Evolutionary conservation across 2,888 invertebrate species (phyloP).

Genomic region (Agonopterix arenella): DNA sequence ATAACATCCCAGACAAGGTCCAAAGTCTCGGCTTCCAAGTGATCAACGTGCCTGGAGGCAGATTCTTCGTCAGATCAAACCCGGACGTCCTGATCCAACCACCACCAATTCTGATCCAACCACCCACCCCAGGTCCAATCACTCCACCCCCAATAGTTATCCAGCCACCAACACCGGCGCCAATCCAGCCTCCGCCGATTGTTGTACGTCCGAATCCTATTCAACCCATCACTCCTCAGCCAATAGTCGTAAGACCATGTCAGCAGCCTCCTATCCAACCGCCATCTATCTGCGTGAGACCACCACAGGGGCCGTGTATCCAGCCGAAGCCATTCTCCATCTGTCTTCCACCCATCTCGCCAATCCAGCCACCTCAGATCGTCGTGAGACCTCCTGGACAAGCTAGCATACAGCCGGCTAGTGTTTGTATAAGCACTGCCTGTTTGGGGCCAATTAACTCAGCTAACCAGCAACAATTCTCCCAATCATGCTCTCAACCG

Average conservation of each 20-base stretch:
- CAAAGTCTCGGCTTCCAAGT: constrained; percentile 38
- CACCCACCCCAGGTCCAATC: constrained; percentile 37
- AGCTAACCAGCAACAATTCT: neutral
- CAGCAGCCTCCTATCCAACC: constrained; percentile 26
- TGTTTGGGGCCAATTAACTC: neutral
- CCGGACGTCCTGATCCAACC: constrained; percentile 55
- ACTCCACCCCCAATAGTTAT: constrained; percentile 39
- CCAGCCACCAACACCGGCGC: constrained; percentile 26
- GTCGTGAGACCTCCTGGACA: constrained; percentile 13
- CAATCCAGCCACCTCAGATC: constrained; percentile 32
- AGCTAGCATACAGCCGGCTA: neutral
- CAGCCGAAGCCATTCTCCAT: constrained; percentile 20
- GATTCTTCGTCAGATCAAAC: constrained; percentile 37
- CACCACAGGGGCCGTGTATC: constrained; percentile 21
- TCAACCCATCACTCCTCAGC: constrained; percentile 31
- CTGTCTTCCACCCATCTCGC: neutral
- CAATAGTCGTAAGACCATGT: constrained; percentile 39
- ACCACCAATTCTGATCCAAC: constrained; percentile 35
- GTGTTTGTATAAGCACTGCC: neutral
- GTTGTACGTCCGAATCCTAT: constrained; percentile 35
- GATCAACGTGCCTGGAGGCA: constrained; percentile 45
- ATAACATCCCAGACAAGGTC: constrained; percentile 26
- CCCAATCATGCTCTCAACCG: neutral
- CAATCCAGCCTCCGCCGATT: constrained; percentile 41
- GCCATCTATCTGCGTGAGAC: constrained; percentile 23